Evolutionary conservation across 1,140 invertebrate species (phyloP), one percentile per base, ranked within the genome.

Genomic region (Formica exsecta): DNA sequence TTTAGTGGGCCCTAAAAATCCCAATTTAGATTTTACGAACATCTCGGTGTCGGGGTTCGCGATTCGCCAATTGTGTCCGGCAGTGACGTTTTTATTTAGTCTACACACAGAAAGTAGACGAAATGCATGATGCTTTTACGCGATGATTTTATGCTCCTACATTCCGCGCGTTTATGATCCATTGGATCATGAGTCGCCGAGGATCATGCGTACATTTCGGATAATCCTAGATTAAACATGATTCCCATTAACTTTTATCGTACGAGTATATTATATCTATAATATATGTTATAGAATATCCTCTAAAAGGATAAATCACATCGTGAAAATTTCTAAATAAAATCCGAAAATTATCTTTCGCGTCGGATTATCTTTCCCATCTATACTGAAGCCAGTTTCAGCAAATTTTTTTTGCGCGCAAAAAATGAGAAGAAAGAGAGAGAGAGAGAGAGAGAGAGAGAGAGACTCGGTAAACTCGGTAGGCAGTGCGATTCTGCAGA

Each of bases 1-100:
- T 91, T 89, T 86, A 87, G 61, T 70, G 64, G 87, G 59, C 57
- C 73, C 85, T 91, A 91, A 91, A 91, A 91, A 86, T 86, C 76
- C 73, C 71, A 84, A 91, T 91, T 87, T 79, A 66, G 48, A 87
- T 54, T 91, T 91, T 86, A 90, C 75, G 86, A 73, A 90, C 64
- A 41, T 66, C 51, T 48, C 54, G 36, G 77, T 77, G 41, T 32
- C 62, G 38, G 73, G 86, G 77, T 85, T 77, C 29, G 41, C 44
- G 57, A 87, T 85, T 85, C 66, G 54, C 74, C 54, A 57, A 59
- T 51, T 62, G 19, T 36, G n/a, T 9, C n/a, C 16, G 66, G 22
- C 25, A 11, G 44, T 64, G 83, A 80, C 68, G 54, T 65, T 88
- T 71, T 64, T 57, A 41, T 66, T 48, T 61, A 89, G 41, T 86